These are phyloP conservation scores for Chrysolina americana DNA, from an alignment of 2,888 invertebrate genomes.

Conservation along the genomic window DNA sequence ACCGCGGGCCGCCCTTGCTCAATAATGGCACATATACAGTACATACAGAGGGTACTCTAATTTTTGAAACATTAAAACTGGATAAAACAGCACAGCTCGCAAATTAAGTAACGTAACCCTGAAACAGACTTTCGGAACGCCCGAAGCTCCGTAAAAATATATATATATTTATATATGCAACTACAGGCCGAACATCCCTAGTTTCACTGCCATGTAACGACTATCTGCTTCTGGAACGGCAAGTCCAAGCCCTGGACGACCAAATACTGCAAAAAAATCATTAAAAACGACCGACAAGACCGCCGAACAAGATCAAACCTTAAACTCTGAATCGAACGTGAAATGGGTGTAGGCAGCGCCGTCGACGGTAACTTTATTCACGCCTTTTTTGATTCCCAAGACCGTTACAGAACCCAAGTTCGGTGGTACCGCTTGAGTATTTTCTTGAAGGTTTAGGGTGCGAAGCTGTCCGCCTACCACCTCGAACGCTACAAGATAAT, in stretches of 20 bases:
- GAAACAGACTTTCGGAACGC: background rate
- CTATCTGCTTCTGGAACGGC: background rate
- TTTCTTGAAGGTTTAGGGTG: conserved; percentile 60
- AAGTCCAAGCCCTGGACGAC: conserved; percentile 63
- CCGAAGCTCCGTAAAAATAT: conserved; percentile 8
- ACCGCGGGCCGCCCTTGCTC: conserved; percentile 13
- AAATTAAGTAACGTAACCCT: conserved; percentile 4
- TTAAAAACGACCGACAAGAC: background rate
- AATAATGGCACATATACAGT: conserved; percentile 18
- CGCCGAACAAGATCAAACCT: conserved; percentile 55
- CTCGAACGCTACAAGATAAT: conserved; percentile 72
- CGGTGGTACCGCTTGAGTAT: conserved; percentile 62
- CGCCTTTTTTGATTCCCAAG: conserved; percentile 62
- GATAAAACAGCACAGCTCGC: conserved; percentile 11
- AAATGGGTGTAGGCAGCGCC: conserved; percentile 59
- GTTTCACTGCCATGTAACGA: conserved; percentile 12
- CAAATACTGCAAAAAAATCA: conserved; percentile 61
- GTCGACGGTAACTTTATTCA: conserved; percentile 64
- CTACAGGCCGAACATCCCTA: background rate
- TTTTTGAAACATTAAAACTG: background rate
- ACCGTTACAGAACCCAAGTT: conserved; percentile 65
- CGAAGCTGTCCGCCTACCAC: conserved; percentile 59
- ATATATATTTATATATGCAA: background rate
- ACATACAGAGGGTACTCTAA: conserved; percentile 6
- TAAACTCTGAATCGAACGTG: conserved; percentile 64